These are phyloP conservation scores for Xiphophorus hellerii DNA, from an alignment of 2,113 vertebrate species.

Conservation along the genomic window DNA sequence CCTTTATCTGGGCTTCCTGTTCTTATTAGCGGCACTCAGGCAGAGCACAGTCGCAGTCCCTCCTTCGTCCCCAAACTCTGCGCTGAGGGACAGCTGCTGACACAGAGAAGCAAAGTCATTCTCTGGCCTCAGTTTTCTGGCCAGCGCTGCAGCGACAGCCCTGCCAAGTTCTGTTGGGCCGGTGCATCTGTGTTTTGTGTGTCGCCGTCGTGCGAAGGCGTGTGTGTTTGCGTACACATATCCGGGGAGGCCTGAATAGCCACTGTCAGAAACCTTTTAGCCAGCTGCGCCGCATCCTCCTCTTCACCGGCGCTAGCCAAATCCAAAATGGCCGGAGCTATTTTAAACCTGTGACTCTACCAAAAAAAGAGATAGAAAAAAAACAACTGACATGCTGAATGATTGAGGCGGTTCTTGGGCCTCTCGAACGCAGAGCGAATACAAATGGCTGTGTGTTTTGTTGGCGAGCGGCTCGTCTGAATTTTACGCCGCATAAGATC, in stretches of 20 bases:
- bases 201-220: slow-evolving; percentile 7
- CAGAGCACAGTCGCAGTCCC: slow-evolving; percentile 38
- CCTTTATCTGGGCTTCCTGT: slow-evolving; percentile 71
- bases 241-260: slow-evolving; percentile 32
- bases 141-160: slow-evolving; percentile 18
- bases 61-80: slow-evolving; percentile 32
- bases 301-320: slow-evolving; percentile 36
- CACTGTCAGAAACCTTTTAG: slow-evolving; percentile 57
- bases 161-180: slow-evolving; percentile 56
- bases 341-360: slow-evolving; percentile 41
- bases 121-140: slow-evolving; percentile 42
- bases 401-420: not conserved
- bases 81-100: slow-evolving; percentile 42
- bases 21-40: slow-evolving; percentile 68
- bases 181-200: slow-evolving; percentile 29
- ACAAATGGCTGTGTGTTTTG: slow-evolving; percentile 1
- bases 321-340: slow-evolving; percentile 47
- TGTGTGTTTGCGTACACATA: slow-evolving; percentile 29
- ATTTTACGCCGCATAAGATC: slow-evolving; percentile 10
- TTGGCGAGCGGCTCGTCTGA: not conserved
- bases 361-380: too few relatives aligned
- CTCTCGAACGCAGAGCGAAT: not conserved
- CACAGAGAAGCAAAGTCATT: slow-evolving; percentile 58
- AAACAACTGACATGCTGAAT: slow-evolving; percentile 19
- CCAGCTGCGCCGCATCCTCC: slow-evolving; percentile 61